Conservation (phyloP, 2,113 vertebrate genomes). For the Tretioscincus oriximinensis region DNA sequence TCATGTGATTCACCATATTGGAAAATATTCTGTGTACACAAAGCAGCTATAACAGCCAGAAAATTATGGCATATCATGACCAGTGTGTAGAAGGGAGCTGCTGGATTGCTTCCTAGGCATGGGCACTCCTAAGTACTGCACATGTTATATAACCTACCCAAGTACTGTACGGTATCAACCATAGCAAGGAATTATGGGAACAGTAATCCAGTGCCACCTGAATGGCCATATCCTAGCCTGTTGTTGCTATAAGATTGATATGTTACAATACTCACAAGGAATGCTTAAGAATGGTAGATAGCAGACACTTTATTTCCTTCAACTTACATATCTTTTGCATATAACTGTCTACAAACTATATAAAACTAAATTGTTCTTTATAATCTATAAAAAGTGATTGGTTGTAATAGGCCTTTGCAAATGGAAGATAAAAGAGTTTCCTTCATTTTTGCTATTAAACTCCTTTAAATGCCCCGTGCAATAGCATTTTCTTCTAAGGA, state of each 20-base stretch:
- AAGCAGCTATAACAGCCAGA: too few relatives aligned
- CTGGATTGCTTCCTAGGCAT: too few relatives aligned
- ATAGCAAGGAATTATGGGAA: too few relatives aligned
- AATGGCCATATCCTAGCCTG: too few relatives aligned
- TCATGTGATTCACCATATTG: too few relatives aligned
- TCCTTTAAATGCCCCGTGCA: conserved; percentile 24
- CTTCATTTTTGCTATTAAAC: background rate
- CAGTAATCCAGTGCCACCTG: too few relatives aligned
- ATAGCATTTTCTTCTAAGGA: background rate
- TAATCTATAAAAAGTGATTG: conserved; percentile 20
- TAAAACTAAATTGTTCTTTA: conserved; percentile 12
- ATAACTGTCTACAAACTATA: background rate
- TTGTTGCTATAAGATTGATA: background rate
- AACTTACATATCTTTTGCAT: background rate
- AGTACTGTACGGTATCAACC: too few relatives aligned
- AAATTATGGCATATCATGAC: too few relatives aligned
- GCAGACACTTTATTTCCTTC: background rate
- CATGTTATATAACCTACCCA: too few relatives aligned
- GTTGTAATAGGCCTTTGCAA: conserved; percentile 15
- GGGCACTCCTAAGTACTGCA: too few relatives aligned
- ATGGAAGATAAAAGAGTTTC: background rate
- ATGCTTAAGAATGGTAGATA: background rate
- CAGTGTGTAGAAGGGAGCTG: too few relatives aligned
- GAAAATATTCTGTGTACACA: too few relatives aligned
- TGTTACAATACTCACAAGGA: background rate